phyloP scores from a whole-genome alignment of 1,140 invertebrate genomes.

The Plodia interpunctella region DNA sequence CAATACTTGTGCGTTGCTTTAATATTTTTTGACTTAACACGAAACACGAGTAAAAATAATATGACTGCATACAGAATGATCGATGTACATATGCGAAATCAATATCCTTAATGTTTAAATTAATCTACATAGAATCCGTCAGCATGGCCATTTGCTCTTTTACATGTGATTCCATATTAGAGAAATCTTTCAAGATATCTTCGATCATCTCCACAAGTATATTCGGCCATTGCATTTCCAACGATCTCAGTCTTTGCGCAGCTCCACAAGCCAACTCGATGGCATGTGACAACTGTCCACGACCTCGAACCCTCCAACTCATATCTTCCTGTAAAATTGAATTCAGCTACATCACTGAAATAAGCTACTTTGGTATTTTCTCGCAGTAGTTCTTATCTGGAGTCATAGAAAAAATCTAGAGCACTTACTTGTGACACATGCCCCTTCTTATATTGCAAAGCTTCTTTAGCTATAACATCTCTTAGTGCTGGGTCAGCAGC shows the following conservation, averaged over 20 bases:
- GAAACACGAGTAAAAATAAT: too few species aligned
- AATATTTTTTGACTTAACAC: too few species aligned
- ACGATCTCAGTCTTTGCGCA: slow-evolving; percentile 83
- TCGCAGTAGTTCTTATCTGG: too few species aligned
- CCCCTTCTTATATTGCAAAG: slow-evolving; percentile 86
- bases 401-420: not conserved
- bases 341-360: too few species aligned
- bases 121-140: slow-evolving; percentile 27
- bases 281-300: slow-evolving; percentile 81
- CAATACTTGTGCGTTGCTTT: too few species aligned
- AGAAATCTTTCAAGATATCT: slow-evolving; percentile 86
- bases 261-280: slow-evolving; percentile 85
- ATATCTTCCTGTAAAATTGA: slow-evolving; percentile 79
- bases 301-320: slow-evolving; percentile 83
- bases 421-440: slow-evolving; percentile 78
- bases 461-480: slow-evolving; percentile 90
- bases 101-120: not conserved
- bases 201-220: slow-evolving; percentile 86
- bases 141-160: slow-evolving; percentile 77
- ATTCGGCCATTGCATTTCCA: slow-evolving; percentile 85
- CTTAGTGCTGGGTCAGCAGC: slow-evolving; percentile 85
- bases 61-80: too few species aligned
- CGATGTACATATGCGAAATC: too few species aligned
- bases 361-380: too few species aligned
- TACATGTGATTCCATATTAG: slow-evolving; percentile 86